phyloP scores from a whole-genome alignment of 2,113 vertebrate genomes.

The Glaucomys volans region DNA sequence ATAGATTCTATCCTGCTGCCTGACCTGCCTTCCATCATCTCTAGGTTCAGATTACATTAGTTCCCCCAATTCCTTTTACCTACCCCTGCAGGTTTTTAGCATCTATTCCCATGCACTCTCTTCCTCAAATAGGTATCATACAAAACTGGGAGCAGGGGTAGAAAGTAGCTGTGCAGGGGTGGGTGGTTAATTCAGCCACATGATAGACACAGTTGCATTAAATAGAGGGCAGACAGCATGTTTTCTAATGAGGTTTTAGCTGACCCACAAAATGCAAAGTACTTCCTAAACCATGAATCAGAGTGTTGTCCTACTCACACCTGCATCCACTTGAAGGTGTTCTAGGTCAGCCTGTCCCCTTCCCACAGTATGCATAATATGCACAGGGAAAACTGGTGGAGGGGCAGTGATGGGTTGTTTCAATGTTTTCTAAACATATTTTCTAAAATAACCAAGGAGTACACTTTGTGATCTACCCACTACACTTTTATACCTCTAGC shows the following conservation, averaged over 20 bases:
- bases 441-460: neutral
- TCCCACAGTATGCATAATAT: neutral
- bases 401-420: neutral
- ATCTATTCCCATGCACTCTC: no score
- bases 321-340: neutral
- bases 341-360: constrained; percentile 1
- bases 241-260: constrained; percentile 12
- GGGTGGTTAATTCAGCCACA: neutral
- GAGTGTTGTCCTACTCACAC: neutral
- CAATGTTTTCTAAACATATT: neutral
- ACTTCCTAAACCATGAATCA: neutral
- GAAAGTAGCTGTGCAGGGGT: neutral
- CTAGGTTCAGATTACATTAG: neutral
- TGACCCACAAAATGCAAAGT: constrained; percentile 25
- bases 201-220: neutral
- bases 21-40: neutral
- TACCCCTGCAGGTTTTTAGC: neutral
- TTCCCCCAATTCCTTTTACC: neutral
- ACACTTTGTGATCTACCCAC: neutral
- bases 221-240: neutral
- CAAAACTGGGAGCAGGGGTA: neutral
- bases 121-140: neutral
- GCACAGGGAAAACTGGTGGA: neutral
- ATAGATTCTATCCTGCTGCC: neutral
- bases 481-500: neutral